Evolutionary conservation across 2,888 invertebrate species (phyloP), one percentile per base, ranked within the genome.

Genomic region (Labia minor): DNA sequence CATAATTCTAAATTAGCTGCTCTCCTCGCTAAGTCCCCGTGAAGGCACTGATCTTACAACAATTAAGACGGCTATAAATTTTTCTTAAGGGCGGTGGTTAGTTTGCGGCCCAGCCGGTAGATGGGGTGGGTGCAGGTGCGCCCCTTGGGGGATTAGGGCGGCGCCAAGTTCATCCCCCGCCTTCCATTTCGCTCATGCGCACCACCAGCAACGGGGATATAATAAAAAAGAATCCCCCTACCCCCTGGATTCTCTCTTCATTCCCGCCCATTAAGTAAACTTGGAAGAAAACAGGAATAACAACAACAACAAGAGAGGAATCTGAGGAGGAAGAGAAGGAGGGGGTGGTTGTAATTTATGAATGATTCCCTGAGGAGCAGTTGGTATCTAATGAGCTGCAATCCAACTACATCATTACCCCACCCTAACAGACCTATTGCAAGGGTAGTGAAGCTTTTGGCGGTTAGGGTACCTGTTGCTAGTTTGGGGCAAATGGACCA

Each of bases 181-280:
- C 64, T 21, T n/a, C n/a, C n/a, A n/a, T 64, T 21, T 4, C 64
- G 64, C 10, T 19, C 19, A 19, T n/a, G 64, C 20, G 67, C 68
- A 62, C 67, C 67, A 64, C 63, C 63, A 67, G 65, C 69, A 66
- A 64, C 37, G 20, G 37, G 16, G 21, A 64, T 49, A 64, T 21
- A 49, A 14, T 63, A 67, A 62, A 66, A 63, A 61, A 66, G 26
- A 62, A 19, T 21, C 37, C 19, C 66, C 61, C 61, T 67, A 16
- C 4, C n/a, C n/a, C n/a, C n/a, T n/a, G n/a, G n/a, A n/a, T 65
- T 37, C 61, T 61, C 21, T 49, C 21, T 19, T 11, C 11, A 6
- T 33, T 11, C 11, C 33, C 33, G 33, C 33, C 33, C n/a, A n/a
- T n/a, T n/a, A n/a, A n/a, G n/a, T n/a, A n/a, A n/a, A n/a, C n/a